Evolutionary conservation across 2,113 vertebrate genomes (phyloP), one percentile per base, ranked within the genome.

Genomic region (Brachirus orientalis): DNA sequence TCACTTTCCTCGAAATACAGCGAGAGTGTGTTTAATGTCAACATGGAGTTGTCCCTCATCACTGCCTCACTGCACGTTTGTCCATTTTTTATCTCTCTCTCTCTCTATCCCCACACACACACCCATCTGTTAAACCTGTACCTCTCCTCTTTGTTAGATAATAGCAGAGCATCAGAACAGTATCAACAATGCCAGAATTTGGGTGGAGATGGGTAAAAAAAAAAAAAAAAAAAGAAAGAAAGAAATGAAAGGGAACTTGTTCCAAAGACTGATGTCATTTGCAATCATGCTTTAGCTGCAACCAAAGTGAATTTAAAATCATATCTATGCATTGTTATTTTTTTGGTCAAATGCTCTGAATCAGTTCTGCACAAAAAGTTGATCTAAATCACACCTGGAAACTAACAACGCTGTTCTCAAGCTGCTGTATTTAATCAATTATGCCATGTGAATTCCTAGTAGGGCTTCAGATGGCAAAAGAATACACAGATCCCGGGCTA

Each of bases 181-280:
- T 40, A 38, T 75, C 52, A 22, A 5, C 22, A 12, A 54, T n/a
- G 70, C 40, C 62, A 76, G 50, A 38, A 57, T 72, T 33, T 59
- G 46, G 40, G 18, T 14, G 11, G 47, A 64, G 46, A 68, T 54
- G 50, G 74, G 50, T 16, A 40, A 63, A 47, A 73, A 76, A 55
- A 61, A 80, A 73, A 72, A 81, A 37, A 7, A 18, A 63, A 28
- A 59, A 71, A 73, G 56, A 60, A 82, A 71, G 75, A 81, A 33
- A 7, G 33, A 60, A 28, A 59, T 69, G 47, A 86, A 50, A 33
- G 46, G 22, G 33, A 80, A 69, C 78, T 80, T 54, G 33, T 55
- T 73, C 75, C 55, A 87, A 71, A 74, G 77, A 79, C 75, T 90
- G 84, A 89, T 80, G 75, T 90, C 83, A 87, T 79, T 43, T 20